Evolutionary conservation across 1,140 invertebrate genomes (phyloP).

Genomic region (Drosophila paulistorum): DNA sequence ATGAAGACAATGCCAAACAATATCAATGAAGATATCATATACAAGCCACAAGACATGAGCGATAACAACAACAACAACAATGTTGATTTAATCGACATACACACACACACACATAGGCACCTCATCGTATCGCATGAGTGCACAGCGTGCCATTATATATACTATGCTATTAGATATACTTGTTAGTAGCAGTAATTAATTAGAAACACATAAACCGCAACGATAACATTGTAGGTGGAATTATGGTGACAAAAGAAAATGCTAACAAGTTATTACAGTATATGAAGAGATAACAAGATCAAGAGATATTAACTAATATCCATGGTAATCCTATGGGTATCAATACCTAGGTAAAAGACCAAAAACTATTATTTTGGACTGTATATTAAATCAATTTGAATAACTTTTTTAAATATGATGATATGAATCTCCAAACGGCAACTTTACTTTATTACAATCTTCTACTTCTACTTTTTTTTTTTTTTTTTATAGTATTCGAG

Average conservation of each 20-base stretch:
- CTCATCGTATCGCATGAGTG: slow-evolving; percentile 55
- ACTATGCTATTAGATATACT: slow-evolving; percentile 39
- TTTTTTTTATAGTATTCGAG: too few species aligned
- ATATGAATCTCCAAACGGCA: too few species aligned
- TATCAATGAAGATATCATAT: slow-evolving; percentile 73
- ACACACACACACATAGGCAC: background rate
- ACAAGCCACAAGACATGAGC: slow-evolving; percentile 42
- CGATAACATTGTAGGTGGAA: slow-evolving; percentile 36
- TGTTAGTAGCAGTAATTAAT: slow-evolving; percentile 54
- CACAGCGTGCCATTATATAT: slow-evolving; percentile 38
- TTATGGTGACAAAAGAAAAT: slow-evolving; percentile 32
- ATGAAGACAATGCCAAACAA: slow-evolving; percentile 70
- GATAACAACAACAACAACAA: slow-evolving; percentile 40
- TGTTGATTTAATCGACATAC: slow-evolving; percentile 57
- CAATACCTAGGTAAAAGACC: too few species aligned
- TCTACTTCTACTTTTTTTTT: too few species aligned
- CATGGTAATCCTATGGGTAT: too few species aligned
- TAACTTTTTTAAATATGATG: too few species aligned
- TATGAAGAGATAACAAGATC: too few species aligned
- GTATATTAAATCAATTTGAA: too few species aligned
- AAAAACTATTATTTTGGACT: too few species aligned
- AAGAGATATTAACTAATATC: too few species aligned
- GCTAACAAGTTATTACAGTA: background rate
- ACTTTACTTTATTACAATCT: too few species aligned
- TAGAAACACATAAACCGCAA: slow-evolving; percentile 28